Percentiles rank a stretch among this genome's conserved stretches.
These are phyloP conservation scores for Heliothis virescens DNA, from an alignment of 1,140 invertebrate species.

Conservation along the genomic window DNA sequence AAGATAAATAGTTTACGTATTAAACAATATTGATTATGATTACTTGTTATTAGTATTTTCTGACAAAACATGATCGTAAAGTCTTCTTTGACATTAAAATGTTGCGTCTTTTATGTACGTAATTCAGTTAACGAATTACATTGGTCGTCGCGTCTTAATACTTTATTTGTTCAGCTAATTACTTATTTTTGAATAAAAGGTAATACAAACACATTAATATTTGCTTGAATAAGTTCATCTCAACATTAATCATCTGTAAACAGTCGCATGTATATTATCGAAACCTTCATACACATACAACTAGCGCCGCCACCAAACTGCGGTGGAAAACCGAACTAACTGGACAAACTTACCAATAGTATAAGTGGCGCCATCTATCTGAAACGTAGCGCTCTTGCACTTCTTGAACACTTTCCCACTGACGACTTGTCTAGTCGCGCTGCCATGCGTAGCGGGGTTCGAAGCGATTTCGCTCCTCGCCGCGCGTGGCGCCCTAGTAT, in stretches of 20 bases:
- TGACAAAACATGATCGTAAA: too few relatives aligned
- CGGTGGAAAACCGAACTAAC: slow-evolving; percentile 45
- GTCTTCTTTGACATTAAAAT: too few relatives aligned
- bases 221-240: not conserved
- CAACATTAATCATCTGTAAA: too few relatives aligned
- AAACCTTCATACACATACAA: slow-evolving; percentile 9
- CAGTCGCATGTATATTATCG: too few relatives aligned
- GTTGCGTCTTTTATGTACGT: too few relatives aligned
- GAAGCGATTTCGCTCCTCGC: slow-evolving; percentile 74
- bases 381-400: slow-evolving; percentile 92
- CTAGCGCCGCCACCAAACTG: slow-evolving; percentile 33
- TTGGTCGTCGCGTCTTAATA: too few relatives aligned
- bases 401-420: slow-evolving; percentile 90
- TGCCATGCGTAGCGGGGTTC: slow-evolving; percentile 80
- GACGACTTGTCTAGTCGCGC: slow-evolving; percentile 84
- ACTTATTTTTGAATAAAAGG: too few relatives aligned
- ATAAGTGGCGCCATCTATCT: slow-evolving; percentile 92
- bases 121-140: too few relatives aligned
- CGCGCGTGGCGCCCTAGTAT: slow-evolving; percentile 72
- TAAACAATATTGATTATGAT: too few relatives aligned
- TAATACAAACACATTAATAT: not conserved
- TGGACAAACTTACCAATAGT: slow-evolving; percentile 89
- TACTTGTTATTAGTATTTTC: too few relatives aligned
- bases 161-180: too few relatives aligned
- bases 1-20: too few relatives aligned